Evolutionary conservation across 2,797 vertebrate genomes (phyloP).

Genomic region (Sciurus carolinensis): DNA sequence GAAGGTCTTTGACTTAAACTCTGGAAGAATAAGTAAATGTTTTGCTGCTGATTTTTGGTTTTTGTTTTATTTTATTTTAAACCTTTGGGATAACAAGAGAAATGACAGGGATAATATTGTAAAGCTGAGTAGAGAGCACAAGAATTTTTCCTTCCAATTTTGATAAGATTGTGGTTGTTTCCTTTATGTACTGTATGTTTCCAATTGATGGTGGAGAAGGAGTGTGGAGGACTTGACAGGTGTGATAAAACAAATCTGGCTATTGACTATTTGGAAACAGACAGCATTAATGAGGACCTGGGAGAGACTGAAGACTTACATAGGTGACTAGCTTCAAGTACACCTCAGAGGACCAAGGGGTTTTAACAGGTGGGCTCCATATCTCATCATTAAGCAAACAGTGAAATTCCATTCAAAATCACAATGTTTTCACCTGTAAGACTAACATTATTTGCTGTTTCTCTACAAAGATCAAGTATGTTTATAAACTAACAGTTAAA

Average conservation of each 20-base stretch:
- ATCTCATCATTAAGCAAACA: not conserved
- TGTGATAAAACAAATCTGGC: not conserved
- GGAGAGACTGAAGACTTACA: not conserved
- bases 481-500: constrained; percentile 17
- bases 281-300: not conserved
- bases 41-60: not conserved
- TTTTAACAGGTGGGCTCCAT: not conserved
- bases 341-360: not conserved
- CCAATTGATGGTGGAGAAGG: not conserved
- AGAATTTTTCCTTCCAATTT: not conserved
- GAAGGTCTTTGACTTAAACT: not conserved
- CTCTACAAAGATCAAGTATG: not conserved
- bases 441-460: not conserved
- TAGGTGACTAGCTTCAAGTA: not conserved
- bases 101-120: not conserved
- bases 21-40: not conserved
- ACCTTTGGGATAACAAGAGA: not conserved
- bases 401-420: not conserved
- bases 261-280: not conserved
- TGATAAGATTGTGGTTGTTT: not conserved
- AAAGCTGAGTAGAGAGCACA: not conserved
- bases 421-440: not conserved
- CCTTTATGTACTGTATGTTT: not conserved
- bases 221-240: not conserved
- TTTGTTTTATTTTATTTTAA: constrained; percentile 65